Conservation (phyloP, 2,113 vertebrate species). For the Albula goreensis region DNA sequence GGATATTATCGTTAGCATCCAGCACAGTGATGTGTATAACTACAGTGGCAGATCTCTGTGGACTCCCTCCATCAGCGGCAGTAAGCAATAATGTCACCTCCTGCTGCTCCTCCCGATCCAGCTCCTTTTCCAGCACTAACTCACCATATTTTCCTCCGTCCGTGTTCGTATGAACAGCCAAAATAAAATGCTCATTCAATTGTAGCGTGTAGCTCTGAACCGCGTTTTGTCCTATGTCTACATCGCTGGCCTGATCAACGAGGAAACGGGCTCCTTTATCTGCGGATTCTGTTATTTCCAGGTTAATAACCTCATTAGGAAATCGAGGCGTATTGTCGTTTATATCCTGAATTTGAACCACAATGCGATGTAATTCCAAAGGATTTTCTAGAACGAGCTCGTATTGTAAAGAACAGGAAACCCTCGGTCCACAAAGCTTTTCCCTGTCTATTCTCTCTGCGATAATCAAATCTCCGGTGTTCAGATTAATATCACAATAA, state of each 20-base stretch:
- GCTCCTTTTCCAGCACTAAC: constrained; percentile 57
- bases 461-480: constrained; percentile 53
- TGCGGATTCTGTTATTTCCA: constrained; percentile 57
- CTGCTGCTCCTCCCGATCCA: constrained; percentile 63
- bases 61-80: constrained; percentile 38
- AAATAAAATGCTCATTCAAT: constrained; percentile 51
- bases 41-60: constrained; percentile 37
- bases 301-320: constrained; percentile 26
- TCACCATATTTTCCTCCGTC: constrained; percentile 59
- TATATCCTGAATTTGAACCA: constrained; percentile 61
- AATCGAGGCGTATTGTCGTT: constrained; percentile 59
- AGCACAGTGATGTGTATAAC: constrained; percentile 50
- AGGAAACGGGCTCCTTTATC: constrained; percentile 53
- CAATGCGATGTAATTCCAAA: constrained; percentile 53
- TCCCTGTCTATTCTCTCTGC: constrained; percentile 57
- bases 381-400: constrained; percentile 43
- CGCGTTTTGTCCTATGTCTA: constrained; percentile 61
- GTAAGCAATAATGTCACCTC: constrained; percentile 28
- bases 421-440: constrained; percentile 46
- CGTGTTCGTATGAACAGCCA: constrained; percentile 48
- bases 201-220: constrained; percentile 58
- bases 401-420: constrained; percentile 25
- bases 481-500: constrained; percentile 52
- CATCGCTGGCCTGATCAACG: constrained; percentile 56
- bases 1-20: constrained; percentile 64